Evolutionary conservation across 1,140 invertebrate genomes (phyloP).

Genomic region (Probaryconus sp.): DNA sequence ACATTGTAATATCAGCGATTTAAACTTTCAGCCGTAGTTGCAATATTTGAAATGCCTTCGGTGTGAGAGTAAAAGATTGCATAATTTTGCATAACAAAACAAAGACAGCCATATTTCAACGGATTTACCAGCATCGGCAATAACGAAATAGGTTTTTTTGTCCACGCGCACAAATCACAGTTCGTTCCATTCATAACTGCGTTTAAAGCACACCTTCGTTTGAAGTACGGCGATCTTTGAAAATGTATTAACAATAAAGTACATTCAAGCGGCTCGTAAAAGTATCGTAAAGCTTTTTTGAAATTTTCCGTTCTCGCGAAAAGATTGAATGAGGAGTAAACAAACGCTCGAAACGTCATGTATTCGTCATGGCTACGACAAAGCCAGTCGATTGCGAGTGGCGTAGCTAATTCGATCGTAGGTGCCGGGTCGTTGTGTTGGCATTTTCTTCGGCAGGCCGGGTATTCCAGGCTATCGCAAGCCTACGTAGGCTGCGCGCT

Average conservation of each 20-base stretch:
- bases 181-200: neutral
- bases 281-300: slow-evolving; percentile 22
- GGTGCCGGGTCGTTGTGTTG: slow-evolving; percentile 41
- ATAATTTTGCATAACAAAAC: too few species aligned
- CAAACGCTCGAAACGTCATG: slow-evolving; percentile 14
- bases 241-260: neutral
- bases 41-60: too few species aligned
- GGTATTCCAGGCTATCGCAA: neutral
- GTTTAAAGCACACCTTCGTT: slow-evolving; percentile 3
- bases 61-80: too few species aligned
- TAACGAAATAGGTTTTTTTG: too few species aligned
- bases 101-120: too few species aligned
- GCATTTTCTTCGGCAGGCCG: slow-evolving; percentile 12
- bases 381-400: slow-evolving; percentile 46
- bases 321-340: slow-evolving; percentile 36
- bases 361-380: slow-evolving; percentile 39
- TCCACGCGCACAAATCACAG: slow-evolving; percentile 25
- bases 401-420: slow-evolving; percentile 52
- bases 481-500: slow-evolving; percentile 32
- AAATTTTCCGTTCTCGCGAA: slow-evolving; percentile 19
- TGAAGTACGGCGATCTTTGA: neutral
- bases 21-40: too few species aligned
- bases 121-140: too few species aligned
- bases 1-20: too few species aligned
- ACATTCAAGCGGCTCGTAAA: slow-evolving; percentile 11